Percentiles rank a stretch among this genome's conserved stretches.
These are phyloP conservation scores for Laticauda laticaudata DNA, from an alignment of 2,113 vertebrate species.

Conservation along the genomic window DNA sequence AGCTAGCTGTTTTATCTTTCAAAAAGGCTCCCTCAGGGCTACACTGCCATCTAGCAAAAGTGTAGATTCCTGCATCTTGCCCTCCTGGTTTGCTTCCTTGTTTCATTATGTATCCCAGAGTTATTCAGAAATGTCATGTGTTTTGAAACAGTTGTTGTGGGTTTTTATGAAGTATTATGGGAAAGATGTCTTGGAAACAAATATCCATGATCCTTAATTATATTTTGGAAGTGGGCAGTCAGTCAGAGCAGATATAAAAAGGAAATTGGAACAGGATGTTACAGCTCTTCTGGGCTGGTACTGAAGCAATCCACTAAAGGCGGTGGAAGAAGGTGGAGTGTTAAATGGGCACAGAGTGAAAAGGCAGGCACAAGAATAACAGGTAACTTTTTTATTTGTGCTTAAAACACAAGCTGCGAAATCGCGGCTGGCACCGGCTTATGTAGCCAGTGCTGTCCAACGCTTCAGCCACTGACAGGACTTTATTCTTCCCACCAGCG, in stretches of 20 bases:
- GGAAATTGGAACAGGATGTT: slow-evolving; percentile 17
- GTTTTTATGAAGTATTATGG: neutral
- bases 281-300: slow-evolving; percentile 13
- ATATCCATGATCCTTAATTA: neutral
- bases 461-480: too few species aligned
- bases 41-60: neutral
- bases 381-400: too few species aligned
- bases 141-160: neutral
- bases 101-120: neutral
- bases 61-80: neutral
- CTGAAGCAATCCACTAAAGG: neutral
- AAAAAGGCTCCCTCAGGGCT: neutral
- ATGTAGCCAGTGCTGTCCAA: too few species aligned
- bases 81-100: neutral
- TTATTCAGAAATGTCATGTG: neutral
- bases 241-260: neutral
- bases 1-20: neutral
- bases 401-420: too few species aligned
- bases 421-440: too few species aligned
- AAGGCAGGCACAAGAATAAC: too few species aligned
- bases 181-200: neutral
- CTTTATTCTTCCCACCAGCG: too few species aligned
- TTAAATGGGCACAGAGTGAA: too few species aligned
- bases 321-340: neutral
- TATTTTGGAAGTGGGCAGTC: neutral